Evolutionary conservation across 2,888 invertebrate species (phyloP).

Genomic region (Candidula unifasciata): DNA sequence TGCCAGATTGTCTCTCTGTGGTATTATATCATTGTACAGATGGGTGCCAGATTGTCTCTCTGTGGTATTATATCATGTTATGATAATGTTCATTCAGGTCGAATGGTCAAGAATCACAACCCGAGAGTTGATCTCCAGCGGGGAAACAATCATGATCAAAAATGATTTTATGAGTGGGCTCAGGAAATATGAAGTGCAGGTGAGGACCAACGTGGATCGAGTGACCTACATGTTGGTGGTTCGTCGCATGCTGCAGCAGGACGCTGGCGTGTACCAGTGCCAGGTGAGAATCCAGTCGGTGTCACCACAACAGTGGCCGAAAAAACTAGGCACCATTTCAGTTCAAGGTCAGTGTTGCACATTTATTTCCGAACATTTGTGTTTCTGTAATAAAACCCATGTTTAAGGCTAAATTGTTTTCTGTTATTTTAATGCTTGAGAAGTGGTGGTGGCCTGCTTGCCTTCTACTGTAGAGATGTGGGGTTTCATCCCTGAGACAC

Average conservation of each 20-base stretch:
- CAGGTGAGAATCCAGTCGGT: constrained; percentile 63
- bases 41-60: too few relatives aligned
- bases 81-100: constrained; percentile 53
- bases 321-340: constrained; percentile 63
- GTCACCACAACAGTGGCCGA: constrained; percentile 58
- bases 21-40: not conserved
- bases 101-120: constrained; percentile 59
- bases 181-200: constrained; percentile 62
- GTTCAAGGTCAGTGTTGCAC: constrained; percentile 65
- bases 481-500: too few relatives aligned
- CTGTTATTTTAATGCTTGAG: not conserved
- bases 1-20: too few relatives aligned
- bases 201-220: constrained; percentile 59
- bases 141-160: constrained; percentile 58
- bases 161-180: constrained; percentile 60
- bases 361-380: not conserved
- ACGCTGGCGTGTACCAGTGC: constrained; percentile 72
- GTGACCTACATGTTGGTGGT: constrained; percentile 71
- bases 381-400: not conserved
- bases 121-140: constrained; percentile 58
- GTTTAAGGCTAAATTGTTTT: not conserved
- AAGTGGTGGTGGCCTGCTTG: too few relatives aligned
- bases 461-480: too few relatives aligned
- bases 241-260: constrained; percentile 66
- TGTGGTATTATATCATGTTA: not conserved